A percentile compares a stretch with the other conserved stretches of the same genome.
These are phyloP conservation scores for Leptestheria dahalacensis DNA, from an alignment of 1,140 invertebrate genomes.

Conservation along the genomic window DNA sequence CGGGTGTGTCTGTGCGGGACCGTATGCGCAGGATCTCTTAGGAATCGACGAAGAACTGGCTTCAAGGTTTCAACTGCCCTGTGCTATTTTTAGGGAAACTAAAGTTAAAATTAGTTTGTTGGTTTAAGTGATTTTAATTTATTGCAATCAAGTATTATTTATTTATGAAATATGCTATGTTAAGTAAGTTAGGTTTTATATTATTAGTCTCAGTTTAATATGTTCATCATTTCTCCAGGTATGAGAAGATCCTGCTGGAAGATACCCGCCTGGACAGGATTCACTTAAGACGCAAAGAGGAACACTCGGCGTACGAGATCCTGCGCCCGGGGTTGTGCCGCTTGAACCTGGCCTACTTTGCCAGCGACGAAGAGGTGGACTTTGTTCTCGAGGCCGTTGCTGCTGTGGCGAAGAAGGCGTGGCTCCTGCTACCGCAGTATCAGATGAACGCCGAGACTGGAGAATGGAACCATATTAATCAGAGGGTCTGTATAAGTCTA, in stretches of 20 bases:
- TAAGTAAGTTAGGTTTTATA: too few relatives aligned
- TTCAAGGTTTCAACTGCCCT: slow-evolving; percentile 32
- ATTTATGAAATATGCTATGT: too few relatives aligned
- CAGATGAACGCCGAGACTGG: slow-evolving; percentile 69
- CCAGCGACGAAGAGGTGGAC: slow-evolving; percentile 57
- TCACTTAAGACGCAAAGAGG: slow-evolving; percentile 39
- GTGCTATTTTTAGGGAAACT: not conserved
- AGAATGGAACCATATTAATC: slow-evolving; percentile 73
- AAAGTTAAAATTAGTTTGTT: too few relatives aligned
- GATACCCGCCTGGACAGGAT: slow-evolving; percentile 37
- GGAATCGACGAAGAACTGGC: slow-evolving; percentile 63
- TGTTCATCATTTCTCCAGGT: slow-evolving; percentile 7
- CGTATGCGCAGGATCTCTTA: slow-evolving; percentile 68
- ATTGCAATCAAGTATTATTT: too few relatives aligned
- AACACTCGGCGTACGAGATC: slow-evolving; percentile 51
- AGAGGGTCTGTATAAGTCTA: slow-evolving; percentile 34
- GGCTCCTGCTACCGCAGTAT: slow-evolving; percentile 79
- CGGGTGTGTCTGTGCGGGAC: slow-evolving; percentile 67
- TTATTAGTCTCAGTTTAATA: slow-evolving; percentile 4
- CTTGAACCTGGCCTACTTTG: slow-evolving; percentile 72
- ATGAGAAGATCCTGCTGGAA: slow-evolving; percentile 9
- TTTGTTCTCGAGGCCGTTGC: slow-evolving; percentile 71
- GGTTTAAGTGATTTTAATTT: too few relatives aligned
- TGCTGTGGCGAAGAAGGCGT: slow-evolving; percentile 73
- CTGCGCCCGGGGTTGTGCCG: slow-evolving; percentile 72